These are phyloP conservation scores for Planiliza haematocheilus DNA, from an alignment of 2,113 vertebrate genomes.

Conservation along the genomic window DNA sequence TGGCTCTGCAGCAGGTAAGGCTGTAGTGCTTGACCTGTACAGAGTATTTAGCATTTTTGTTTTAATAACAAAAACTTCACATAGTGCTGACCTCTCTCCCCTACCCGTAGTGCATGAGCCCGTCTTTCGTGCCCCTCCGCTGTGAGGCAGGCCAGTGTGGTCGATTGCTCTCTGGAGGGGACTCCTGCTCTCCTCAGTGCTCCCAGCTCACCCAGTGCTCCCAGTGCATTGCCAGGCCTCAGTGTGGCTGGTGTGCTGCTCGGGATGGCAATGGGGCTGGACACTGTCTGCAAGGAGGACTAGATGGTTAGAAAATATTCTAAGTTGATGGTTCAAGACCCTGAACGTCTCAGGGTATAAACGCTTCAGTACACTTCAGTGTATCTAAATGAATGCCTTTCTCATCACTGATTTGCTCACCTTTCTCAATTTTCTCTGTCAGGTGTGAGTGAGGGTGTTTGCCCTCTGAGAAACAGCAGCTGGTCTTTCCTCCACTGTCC, in stretches of 20 bases:
- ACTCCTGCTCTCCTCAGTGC: conserved; percentile 90
- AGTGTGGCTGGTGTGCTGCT: conserved; percentile 91
- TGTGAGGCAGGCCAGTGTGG: conserved; percentile 93
- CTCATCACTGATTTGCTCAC: not conserved
- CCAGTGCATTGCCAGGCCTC: conserved; percentile 89
- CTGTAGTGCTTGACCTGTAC: not conserved
- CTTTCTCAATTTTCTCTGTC: not conserved
- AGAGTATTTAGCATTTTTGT: not conserved
- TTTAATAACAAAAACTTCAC: not conserved
- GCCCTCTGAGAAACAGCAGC: conserved; percentile 80
- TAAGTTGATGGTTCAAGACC: not conserved
- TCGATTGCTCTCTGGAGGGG: conserved; percentile 86
- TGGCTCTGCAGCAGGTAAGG: conserved; percentile 89
- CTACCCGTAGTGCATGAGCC: conserved; percentile 89
- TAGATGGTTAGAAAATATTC: conserved; percentile 79
- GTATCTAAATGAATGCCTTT: not conserved
- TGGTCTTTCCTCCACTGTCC: conserved; percentile 94
- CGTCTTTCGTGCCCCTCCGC: conserved; percentile 88
- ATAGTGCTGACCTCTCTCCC: not conserved
- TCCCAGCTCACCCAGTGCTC: conserved; percentile 89
- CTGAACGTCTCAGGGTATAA: not conserved
- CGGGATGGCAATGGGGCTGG: conserved; percentile 87
- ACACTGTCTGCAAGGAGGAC: conserved; percentile 89
- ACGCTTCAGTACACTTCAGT: not conserved
- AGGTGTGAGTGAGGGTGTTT: conserved; percentile 80